phyloP scores from a whole-genome alignment of 2,888 invertebrate species.

The Zygothrica quintamaculata region DNA sequence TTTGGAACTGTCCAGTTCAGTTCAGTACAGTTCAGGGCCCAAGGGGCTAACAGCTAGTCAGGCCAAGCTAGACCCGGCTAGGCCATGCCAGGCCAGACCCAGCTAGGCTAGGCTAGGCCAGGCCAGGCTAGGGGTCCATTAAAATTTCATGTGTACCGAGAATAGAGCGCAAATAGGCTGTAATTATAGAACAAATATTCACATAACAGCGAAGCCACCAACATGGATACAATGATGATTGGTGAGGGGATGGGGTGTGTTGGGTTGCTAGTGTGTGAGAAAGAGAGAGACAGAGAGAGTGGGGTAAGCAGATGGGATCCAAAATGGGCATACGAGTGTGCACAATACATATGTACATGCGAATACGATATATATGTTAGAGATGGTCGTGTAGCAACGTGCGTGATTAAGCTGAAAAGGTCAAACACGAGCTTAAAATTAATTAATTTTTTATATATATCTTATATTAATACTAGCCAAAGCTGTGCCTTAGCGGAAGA shows the following conservation, averaged over 20 bases:
- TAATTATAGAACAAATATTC: slow-evolving; percentile 71
- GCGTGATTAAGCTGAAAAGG: slow-evolving; percentile 9
- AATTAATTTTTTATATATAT: background rate
- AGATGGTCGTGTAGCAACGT: slow-evolving; percentile 22
- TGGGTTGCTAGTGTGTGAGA: background rate
- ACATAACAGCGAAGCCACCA: slow-evolving; percentile 49
- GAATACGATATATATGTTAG: slow-evolving; percentile 27
- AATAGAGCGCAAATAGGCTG: slow-evolving; percentile 73
- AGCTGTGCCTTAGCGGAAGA: too few species aligned
- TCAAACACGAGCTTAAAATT: background rate
- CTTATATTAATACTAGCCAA: too few species aligned
- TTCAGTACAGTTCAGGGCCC: slow-evolving; percentile 14
- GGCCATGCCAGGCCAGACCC: slow-evolving; percentile 24
- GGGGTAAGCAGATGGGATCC: slow-evolving; percentile 32
- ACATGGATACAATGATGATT: too few species aligned
- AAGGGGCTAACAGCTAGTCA: slow-evolving; percentile 1
- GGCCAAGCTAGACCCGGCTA: background rate
- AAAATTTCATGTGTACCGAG: slow-evolving; percentile 70
- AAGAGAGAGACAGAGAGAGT: background rate
- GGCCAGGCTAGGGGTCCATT: slow-evolving; percentile 53
- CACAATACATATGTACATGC: slow-evolving; percentile 29
- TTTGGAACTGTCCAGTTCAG: slow-evolving; percentile 45
- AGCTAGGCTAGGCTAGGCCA: too few species aligned
- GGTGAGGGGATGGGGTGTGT: background rate
- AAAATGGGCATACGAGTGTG: slow-evolving; percentile 46